These are phyloP conservation scores for Apoda limacodes DNA, from an alignment of 2,888 invertebrate species.

Conservation along the genomic window DNA sequence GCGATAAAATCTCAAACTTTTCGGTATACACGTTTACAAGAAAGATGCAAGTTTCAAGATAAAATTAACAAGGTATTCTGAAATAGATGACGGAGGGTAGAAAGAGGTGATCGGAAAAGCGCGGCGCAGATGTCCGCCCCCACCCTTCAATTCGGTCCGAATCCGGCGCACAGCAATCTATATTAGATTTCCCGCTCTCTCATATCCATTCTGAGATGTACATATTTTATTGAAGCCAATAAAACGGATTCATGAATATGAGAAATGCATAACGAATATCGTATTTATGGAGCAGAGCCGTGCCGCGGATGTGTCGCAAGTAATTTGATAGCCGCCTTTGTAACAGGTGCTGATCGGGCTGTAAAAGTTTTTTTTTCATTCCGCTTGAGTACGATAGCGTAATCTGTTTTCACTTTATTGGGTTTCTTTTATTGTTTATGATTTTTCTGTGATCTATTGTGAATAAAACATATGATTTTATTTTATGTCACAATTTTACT, in stretches of 20 bases:
- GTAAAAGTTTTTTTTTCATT: slow-evolving; percentile 46
- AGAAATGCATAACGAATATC: slow-evolving; percentile 70
- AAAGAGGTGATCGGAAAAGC: slow-evolving; percentile 14
- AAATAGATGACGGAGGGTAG: slow-evolving; percentile 10
- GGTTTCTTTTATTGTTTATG: too few relatives aligned
- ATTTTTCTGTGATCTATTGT: too few relatives aligned
- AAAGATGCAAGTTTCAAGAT: slow-evolving; percentile 5
- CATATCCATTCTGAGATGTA: slow-evolving; percentile 71
- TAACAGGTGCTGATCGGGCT: slow-evolving; percentile 67
- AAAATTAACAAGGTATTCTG: slow-evolving; percentile 13
- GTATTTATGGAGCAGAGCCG: slow-evolving; percentile 67
- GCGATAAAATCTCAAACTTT: too few relatives aligned
- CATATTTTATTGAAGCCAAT: slow-evolving; percentile 72
- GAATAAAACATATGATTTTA: too few relatives aligned
- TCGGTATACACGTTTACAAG: too few relatives aligned
- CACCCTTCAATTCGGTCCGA: slow-evolving; percentile 47
- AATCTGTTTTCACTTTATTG: too few relatives aligned
- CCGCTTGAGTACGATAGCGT: slow-evolving; percentile 47
- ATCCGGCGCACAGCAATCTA: slow-evolving; percentile 66
- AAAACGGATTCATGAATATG: slow-evolving; percentile 72
- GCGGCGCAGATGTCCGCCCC: slow-evolving; percentile 32
- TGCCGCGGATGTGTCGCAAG: slow-evolving; percentile 62
- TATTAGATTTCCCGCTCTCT: slow-evolving; percentile 69
- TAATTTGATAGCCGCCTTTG: slow-evolving; percentile 68
- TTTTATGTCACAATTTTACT: too few relatives aligned